phyloP scores from a whole-genome alignment of 2,113 vertebrate genomes.

The Sander lucioperca region DNA sequence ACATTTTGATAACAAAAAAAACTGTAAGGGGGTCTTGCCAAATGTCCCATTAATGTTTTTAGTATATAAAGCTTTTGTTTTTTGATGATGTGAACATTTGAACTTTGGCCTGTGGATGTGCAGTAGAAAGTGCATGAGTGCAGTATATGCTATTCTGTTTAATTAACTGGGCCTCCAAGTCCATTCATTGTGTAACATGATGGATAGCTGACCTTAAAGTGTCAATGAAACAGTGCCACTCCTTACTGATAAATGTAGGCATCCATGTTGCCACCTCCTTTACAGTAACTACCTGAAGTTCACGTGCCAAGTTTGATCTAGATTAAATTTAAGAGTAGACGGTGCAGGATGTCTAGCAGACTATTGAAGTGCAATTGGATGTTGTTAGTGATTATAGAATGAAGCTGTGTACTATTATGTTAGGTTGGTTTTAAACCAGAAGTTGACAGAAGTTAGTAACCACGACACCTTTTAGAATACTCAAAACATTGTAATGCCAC shows the following conservation, averaged over 20 bases:
- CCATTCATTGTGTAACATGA: slow-evolving; percentile 29
- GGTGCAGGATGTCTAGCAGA: slow-evolving; percentile 20
- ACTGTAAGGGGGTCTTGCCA: slow-evolving; percentile 60
- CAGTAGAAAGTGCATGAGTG: slow-evolving; percentile 77
- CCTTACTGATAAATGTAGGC: slow-evolving; percentile 45
- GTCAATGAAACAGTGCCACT: slow-evolving; percentile 66
- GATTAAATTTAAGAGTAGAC: slow-evolving; percentile 16
- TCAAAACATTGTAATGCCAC: slow-evolving; percentile 21
- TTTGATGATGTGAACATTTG: slow-evolving; percentile 67
- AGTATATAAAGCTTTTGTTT: slow-evolving; percentile 48
- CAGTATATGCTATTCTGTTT: slow-evolving; percentile 59
- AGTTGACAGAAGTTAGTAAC: slow-evolving; percentile 6
- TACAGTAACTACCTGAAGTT: slow-evolving; percentile 66
- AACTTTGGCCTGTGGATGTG: slow-evolving; percentile 70
- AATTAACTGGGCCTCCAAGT: slow-evolving; percentile 47
- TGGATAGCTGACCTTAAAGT: slow-evolving; percentile 40
- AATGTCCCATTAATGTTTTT: slow-evolving; percentile 68
- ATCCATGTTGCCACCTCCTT: slow-evolving; percentile 55
- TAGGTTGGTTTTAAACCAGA: slow-evolving; percentile 35
- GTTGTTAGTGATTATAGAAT: slow-evolving; percentile 18
- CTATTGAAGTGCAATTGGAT: slow-evolving; percentile 63
- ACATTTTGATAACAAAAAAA: slow-evolving; percentile 19
- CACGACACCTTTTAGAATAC: not conserved
- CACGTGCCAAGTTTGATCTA: slow-evolving; percentile 69
- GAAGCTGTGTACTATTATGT: slow-evolving; percentile 7